phyloP scores from a whole-genome alignment of 2,888 invertebrate species.

The Fragum whitleyi region DNA sequence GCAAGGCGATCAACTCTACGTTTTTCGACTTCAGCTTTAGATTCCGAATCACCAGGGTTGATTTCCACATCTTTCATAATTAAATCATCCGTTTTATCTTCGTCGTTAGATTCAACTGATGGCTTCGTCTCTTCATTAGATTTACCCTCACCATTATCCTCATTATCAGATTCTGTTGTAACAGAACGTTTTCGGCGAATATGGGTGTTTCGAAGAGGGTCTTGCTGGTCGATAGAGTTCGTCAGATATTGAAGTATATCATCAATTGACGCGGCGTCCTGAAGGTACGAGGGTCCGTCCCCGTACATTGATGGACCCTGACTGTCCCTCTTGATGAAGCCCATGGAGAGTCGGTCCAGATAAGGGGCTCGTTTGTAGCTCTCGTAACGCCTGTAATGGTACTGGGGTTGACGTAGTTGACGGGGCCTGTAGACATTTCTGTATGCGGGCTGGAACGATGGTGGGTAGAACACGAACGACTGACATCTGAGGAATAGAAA shows the following conservation, averaged over 20 bases:
- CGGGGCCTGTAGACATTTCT: not conserved
- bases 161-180: not conserved
- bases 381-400: slow-evolving; percentile 5
- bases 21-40: slow-evolving; percentile 21
- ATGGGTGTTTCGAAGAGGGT: not conserved
- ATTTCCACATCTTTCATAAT: not conserved
- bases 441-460: slow-evolving; percentile 18
- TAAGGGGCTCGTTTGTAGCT: slow-evolving; percentile 30
- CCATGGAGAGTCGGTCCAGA: slow-evolving; percentile 47
- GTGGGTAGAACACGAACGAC: slow-evolving; percentile 21
- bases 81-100: not conserved
- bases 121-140: not conserved
- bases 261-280: not conserved
- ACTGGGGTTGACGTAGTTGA: not conserved
- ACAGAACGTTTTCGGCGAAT: slow-evolving; percentile 1
- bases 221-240: not conserved
- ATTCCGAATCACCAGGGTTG: not conserved
- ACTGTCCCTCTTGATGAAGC: slow-evolving; percentile 41
- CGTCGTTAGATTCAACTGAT: not conserved
- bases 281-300: not conserved
- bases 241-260: not conserved
- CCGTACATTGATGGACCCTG: not conserved
- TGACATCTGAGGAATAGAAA: slow-evolving; percentile 25
- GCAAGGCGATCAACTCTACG: slow-evolving; percentile 30
- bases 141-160: not conserved